A percentile compares a stretch with the other conserved stretches of the same genome.
Evolutionary conservation across 2,113 vertebrate species (phyloP).

Genomic region (Oryzias curvinotus): DNA sequence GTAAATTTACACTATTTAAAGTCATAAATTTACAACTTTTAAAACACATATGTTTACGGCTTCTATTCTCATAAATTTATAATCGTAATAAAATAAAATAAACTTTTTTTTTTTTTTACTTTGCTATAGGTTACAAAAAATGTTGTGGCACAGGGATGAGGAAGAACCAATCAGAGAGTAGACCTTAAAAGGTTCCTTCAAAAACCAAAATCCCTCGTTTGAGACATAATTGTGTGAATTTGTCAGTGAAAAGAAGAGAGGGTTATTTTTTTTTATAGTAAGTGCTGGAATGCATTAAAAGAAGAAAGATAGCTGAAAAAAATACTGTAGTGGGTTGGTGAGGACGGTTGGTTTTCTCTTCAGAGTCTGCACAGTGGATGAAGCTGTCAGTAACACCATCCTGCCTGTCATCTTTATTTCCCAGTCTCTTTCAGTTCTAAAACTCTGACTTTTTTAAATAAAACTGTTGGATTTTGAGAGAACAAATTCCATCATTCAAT

Average conservation of each 20-base stretch:
- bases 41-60: too few relatives aligned
- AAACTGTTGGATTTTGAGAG: constrained; percentile 42
- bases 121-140: too few relatives aligned
- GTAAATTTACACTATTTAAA: too few relatives aligned
- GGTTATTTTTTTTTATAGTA: constrained; percentile 10
- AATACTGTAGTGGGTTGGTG: constrained; percentile 40
- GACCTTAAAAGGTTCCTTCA: too few relatives aligned
- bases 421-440: constrained; percentile 18
- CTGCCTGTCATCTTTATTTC: constrained; percentile 47
- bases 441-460: constrained; percentile 38
- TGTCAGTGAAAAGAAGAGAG: neutral
- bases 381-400: constrained; percentile 47
- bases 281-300: constrained; percentile 22
- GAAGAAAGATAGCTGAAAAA: constrained; percentile 55
- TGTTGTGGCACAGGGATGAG: too few relatives aligned
- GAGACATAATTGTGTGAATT: too few relatives aligned
- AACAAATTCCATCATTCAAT: constrained; percentile 1
- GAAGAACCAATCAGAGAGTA: too few relatives aligned
- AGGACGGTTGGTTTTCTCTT: constrained; percentile 48
- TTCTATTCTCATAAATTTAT: too few relatives aligned
- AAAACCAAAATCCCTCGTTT: too few relatives aligned
- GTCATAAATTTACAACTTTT: too few relatives aligned
- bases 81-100: too few relatives aligned
- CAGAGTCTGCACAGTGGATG: constrained; percentile 50
- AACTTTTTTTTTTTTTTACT: too few relatives aligned